Conservation (phyloP, 2,797 vertebrate genomes). For the Dendrocincla fuliginosa region DNA sequence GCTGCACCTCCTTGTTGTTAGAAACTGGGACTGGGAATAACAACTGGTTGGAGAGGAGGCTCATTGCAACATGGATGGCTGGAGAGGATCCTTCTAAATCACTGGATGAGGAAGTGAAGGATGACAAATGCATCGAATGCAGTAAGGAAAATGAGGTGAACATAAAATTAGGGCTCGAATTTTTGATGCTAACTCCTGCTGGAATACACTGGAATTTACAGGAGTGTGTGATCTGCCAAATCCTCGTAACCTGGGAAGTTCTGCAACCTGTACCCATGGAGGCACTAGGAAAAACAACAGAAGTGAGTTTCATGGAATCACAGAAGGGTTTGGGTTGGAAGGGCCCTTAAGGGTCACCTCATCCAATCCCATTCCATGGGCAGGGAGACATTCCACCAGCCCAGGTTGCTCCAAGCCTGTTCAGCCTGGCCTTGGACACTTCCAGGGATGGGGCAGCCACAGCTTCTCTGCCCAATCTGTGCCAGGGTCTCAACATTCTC, state of each 20-base stretch:
- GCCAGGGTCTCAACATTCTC: rapidly evolving
- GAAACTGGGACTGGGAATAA: neutral
- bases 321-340: neutral
- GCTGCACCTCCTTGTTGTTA: neutral
- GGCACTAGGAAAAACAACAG: rapidly evolving
- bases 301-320: neutral
- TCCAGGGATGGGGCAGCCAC: neutral
- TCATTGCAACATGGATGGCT: neutral
- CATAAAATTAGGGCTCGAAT: neutral
- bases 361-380: rapidly evolving
- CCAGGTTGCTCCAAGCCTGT: rapidly evolving
- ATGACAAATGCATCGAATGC: neutral
- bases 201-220: neutral
- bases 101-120: neutral
- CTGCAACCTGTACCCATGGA: neutral
- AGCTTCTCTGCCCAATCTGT: neutral
- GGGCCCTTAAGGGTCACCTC: neutral
- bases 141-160: neutral
- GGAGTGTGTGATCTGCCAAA: neutral
- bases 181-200: neutral
- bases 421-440: neutral
- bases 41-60: neutral
- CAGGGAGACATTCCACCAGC: rapidly evolving
- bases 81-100: neutral
- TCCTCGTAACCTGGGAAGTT: rapidly evolving